phyloP scores from a whole-genome alignment of 2,797 vertebrate genomes.

The Anguilla megastoma region DNA sequence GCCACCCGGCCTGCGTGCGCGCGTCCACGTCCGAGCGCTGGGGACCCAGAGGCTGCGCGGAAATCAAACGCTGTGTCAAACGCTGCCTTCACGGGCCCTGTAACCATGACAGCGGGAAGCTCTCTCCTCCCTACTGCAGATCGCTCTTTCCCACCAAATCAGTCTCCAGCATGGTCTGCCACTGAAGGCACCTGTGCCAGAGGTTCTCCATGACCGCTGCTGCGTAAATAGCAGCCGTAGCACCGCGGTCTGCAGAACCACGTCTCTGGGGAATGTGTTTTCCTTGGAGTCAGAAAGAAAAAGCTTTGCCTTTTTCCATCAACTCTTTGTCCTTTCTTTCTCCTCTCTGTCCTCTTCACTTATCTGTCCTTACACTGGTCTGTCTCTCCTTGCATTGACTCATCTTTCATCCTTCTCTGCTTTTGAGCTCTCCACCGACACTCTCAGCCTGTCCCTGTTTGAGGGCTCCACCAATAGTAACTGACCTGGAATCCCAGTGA shows the following conservation, averaged over 20 bases:
- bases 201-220: not conserved
- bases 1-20: not conserved
- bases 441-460: not conserved
- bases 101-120: not conserved
- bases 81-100: not conserved
- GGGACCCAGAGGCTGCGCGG: not conserved
- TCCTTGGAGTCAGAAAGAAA: not conserved
- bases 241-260: not conserved
- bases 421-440: not conserved
- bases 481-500: not conserved
- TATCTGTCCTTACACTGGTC: not conserved
- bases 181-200: not conserved
- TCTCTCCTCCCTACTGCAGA: not conserved
- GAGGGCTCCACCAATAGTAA: conserved; percentile 13
- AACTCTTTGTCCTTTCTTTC: not conserved
- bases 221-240: not conserved
- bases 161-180: not conserved
- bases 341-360: not conserved
- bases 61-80: not conserved
- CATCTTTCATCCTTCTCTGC: not conserved
- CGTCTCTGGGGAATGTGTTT: not conserved
- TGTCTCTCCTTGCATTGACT: not conserved
- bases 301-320: not conserved
- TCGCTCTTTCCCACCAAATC: not conserved
- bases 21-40: not conserved